Evolutionary conservation across 2,888 invertebrate genomes (phyloP).

Genomic region (Buathra laborator): DNA sequence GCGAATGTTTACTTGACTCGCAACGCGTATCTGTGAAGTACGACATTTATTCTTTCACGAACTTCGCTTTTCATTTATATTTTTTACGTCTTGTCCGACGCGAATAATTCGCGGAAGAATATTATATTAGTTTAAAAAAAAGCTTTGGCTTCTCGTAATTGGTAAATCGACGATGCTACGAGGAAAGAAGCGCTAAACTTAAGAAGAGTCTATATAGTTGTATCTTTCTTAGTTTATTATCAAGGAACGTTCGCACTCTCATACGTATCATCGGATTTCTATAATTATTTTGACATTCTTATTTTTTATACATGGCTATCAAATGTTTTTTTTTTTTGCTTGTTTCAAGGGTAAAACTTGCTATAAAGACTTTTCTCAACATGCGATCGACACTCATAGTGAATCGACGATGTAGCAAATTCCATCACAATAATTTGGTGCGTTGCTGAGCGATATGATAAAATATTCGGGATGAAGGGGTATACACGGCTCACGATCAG

Average conservation of each 20-base stretch:
- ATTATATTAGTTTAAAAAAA: no score
- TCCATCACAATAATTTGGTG: slow-evolving; percentile 66
- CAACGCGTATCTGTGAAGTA: neutral
- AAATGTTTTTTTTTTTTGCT: neutral
- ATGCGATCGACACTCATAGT: neutral
- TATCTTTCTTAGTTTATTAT: neutral
- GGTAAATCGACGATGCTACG: neutral
- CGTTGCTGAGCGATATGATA: slow-evolving; percentile 19
- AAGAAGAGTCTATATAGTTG: neutral
- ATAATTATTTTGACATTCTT: neutral
- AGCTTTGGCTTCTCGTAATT: neutral
- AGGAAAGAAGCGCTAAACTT: neutral
- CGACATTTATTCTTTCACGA: no score
- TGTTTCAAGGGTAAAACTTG: neutral
- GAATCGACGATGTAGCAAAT: slow-evolving; percentile 60
- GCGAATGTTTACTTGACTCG: neutral
- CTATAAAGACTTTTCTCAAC: neutral
- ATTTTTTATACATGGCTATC: neutral
- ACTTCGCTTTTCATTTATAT: no score
- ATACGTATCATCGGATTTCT: neutral
- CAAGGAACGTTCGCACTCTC: neutral
- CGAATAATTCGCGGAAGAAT: no score
- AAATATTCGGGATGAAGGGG: slow-evolving; percentile 7
- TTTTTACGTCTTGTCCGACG: no score
- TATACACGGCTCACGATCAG: slow-evolving; percentile 14